Base-by-base conservation (phyloP, 2,797 vertebrate genomes). In the Triplophysa bombifrons region DNA sequence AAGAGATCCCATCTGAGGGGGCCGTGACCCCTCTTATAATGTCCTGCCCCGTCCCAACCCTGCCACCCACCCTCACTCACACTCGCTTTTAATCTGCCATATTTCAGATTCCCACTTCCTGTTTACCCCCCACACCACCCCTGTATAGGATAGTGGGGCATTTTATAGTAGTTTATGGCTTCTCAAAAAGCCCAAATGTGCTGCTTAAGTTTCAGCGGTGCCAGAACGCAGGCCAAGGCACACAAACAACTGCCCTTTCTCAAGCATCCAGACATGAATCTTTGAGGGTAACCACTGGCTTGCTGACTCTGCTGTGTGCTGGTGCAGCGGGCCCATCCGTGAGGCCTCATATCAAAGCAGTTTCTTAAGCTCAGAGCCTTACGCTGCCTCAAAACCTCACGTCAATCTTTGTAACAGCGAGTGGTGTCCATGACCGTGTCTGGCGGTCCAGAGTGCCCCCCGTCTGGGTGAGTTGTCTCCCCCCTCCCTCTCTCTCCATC, bases 261-360 rank as follows among this genome's bases (percentile, higher is more conserved):
- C 46, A 60, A 60, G 69, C 72, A 72, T 80, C 66, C 58, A 76
- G 68, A 73, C 80, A 72, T 63, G 25, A 78, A 41, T 76, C 41
- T 48, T 51, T 71, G 55, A 56, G 46, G 48, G 17, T 71, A 55
- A 76, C 74, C 74, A 17, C 74, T 56, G 65, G 13, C 60, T 56
- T 72, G 78, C 78, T 76, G 78, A 81, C 44, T 70, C n/a, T 78
- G 78, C 83, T 71, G 74, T 81, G 51, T 61, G 30, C 71, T 44
- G 76, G 50, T 20, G 44, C 10, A 50, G 61, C 25, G 51, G n/a
- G 51, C 34, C 71, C 30, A 19, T 58, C 75, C 38, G 66, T 44
- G 20, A 69, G 53, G 56, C 38, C 60, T 76, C 61, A 4, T 70
- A 53, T 72, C 50, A 67, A 67, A 58, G 61, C 25, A 17, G 60